These are phyloP conservation scores for Dorcus hopei DNA, from an alignment of 2,888 invertebrate species.

Conservation along the genomic window DNA sequence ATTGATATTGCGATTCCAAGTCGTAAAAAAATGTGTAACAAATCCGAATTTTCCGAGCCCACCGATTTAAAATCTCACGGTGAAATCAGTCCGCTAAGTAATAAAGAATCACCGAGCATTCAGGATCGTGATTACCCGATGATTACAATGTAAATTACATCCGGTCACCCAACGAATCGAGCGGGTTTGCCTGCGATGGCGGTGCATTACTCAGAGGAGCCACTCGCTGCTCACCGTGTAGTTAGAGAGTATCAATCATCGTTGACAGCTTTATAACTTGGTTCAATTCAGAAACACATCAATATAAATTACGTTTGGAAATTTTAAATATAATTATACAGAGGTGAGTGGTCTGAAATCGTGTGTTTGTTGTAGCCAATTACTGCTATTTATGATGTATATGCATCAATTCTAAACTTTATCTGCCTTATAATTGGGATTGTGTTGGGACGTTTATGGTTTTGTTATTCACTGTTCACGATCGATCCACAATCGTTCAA, in stretches of 20 bases:
- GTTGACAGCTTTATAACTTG: slow-evolving; percentile 44
- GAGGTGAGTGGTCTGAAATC: slow-evolving; percentile 33
- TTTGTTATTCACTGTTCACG: neutral
- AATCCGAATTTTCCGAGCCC: neutral
- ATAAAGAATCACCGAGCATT: slow-evolving; percentile 23
- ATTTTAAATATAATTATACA: slow-evolving; percentile 41
- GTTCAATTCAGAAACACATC: slow-evolving; percentile 41
- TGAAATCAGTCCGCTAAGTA: slow-evolving; percentile 15
- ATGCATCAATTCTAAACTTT: slow-evolving; percentile 22
- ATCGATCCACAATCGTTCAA: neutral
- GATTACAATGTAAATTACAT: slow-evolving; percentile 37
- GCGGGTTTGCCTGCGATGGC: neutral
- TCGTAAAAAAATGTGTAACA: neutral
- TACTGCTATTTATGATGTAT: slow-evolving; percentile 32
- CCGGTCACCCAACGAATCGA: slow-evolving; percentile 14
- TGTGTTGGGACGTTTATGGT: neutral
- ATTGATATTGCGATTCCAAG: too few relatives aligned
- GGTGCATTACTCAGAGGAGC: slow-evolving; percentile 8
- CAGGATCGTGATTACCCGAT: slow-evolving; percentile 33
- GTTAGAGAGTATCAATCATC: slow-evolving; percentile 42
- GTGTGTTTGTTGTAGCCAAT: slow-evolving; percentile 38
- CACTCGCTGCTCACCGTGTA: slow-evolving; percentile 31
- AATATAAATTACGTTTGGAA: slow-evolving; percentile 42
- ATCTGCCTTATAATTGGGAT: slow-evolving; percentile 23
- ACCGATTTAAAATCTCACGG: slow-evolving; percentile 3